A percentile compares a stretch with the other conserved stretches of the same genome.
phyloP scores from a whole-genome alignment of 2,888 invertebrate species.

The Megalurothrips usitatus region DNA sequence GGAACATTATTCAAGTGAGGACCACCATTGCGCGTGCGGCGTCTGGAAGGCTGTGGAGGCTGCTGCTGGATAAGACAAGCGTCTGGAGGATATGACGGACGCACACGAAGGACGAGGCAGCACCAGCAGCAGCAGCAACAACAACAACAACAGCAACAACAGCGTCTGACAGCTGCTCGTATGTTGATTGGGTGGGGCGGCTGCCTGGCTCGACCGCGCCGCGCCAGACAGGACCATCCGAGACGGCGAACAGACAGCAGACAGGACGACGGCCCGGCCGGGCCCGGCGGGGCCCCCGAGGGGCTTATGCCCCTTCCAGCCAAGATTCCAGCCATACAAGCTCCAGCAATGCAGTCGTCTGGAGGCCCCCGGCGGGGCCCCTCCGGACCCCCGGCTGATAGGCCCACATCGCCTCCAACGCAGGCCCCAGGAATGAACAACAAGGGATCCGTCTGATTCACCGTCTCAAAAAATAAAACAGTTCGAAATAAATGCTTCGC shows the following conservation, averaged over 20 bases:
- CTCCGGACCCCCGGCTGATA: too few relatives aligned
- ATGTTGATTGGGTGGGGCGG: neutral
- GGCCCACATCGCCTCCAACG: too few relatives aligned
- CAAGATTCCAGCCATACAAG: too few relatives aligned
- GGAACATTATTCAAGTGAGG: neutral
- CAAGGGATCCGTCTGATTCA: too few relatives aligned
- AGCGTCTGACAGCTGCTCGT: conserved; percentile 16
- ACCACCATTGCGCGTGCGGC: neutral
- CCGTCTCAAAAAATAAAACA: too few relatives aligned
- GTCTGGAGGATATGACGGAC: neutral
- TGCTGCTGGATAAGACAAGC: neutral
- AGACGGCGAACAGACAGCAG: neutral
- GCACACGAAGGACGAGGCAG: neutral
- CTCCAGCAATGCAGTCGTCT: too few relatives aligned
- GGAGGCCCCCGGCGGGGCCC: too few relatives aligned
- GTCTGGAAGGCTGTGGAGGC: neutral
- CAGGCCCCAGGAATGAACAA: too few relatives aligned
- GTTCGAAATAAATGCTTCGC: too few relatives aligned
- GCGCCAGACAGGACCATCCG: conserved; percentile 5
- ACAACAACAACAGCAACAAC: neutral
- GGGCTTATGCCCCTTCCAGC: too few relatives aligned
- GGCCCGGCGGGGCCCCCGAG: too few relatives aligned
- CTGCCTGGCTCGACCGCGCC: neutral
- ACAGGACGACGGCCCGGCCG: too few relatives aligned
- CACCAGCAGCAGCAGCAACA: neutral